Evolutionary conservation across 2,888 invertebrate genomes (phyloP), one percentile per base, ranked within the genome.

Genomic region (Xestoiulus laeticollis): DNA sequence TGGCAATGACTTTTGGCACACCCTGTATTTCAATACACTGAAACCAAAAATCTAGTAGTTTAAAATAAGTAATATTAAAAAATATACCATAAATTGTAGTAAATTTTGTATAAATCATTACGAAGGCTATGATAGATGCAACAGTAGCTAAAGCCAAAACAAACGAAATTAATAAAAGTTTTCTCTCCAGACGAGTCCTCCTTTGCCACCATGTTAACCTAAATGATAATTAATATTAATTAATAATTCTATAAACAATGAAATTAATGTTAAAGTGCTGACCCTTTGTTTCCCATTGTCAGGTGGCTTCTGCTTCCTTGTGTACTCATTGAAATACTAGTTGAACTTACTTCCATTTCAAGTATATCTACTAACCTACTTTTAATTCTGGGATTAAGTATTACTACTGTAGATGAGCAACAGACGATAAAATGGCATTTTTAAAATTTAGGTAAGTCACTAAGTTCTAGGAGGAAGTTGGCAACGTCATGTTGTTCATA

Each of bases 171-270:
- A 87, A 4, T 43, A 83, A 19, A 19, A 87, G 38, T 30, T 44
- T 68, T 26, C 44, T 87, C 30, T 87, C 87, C 44, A 87, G 53
- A 22, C 87, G 53, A 32, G 87, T 87, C 43, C 83, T 78, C 43
- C 87, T 78, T 22, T 83, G 82, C 87, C 87, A 87, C 38, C 87
- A 87, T 26, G 87, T 86, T 53, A 53, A 30, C 53, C 86, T 86
- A 48, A 32, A 53, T 8, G 38, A 38, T 38, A 38, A 38, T 38
- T 38, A 86, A 16, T 14, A 38, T 14, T 85, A 85, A 38, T 78
- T 78, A 78, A 26, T 30, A 78, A 16, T 16, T 30, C 5, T 5
- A 38, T 38, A 30, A 78, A 78, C 12, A 78, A 32, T 16, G 26
- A 68, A 78, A 78, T 26, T 16, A 32, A 14, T 78, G 78, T 26